A percentile compares a stretch with the other conserved stretches of the same genome.
Evolutionary conservation across 2,113 vertebrate genomes (phyloP).

Genomic region (Lates calcarifer): DNA sequence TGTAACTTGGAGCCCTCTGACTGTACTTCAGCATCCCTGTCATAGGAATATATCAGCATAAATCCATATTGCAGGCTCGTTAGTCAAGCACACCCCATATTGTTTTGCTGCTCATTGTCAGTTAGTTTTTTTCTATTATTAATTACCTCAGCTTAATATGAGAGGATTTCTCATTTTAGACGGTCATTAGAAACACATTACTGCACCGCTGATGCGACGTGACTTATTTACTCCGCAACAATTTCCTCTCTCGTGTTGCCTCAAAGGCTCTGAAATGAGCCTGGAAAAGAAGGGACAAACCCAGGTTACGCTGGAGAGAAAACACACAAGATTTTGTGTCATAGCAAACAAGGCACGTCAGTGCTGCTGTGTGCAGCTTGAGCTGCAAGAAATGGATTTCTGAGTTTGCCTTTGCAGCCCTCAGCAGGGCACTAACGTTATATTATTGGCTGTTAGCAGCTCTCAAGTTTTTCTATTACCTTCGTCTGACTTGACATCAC

Average conservation of each 20-base stretch:
- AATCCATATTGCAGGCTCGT: conserved; percentile 69
- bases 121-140: conserved; percentile 71
- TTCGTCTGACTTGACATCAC: conserved; percentile 60
- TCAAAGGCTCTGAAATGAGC: conserved; percentile 66
- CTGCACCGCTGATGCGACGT: conserved; percentile 70
- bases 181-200: conserved; percentile 82
- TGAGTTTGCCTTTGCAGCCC: conserved; percentile 62
- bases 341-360: conserved; percentile 42
- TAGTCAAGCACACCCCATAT: conserved; percentile 55
- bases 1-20: conserved; percentile 15
- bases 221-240: conserved; percentile 76
- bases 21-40: conserved; percentile 37
- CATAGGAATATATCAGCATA: conserved; percentile 66
- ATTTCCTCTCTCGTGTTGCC: conserved; percentile 61
- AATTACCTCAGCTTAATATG: conserved; percentile 75
- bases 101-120: conserved; percentile 60
- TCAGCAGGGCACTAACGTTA: conserved; percentile 59
- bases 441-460: conserved; percentile 65
- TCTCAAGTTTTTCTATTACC: conserved; percentile 65
- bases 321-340: conserved; percentile 34
- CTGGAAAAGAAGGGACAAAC: conserved; percentile 30
- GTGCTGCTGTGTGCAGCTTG: conserved; percentile 20
- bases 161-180: conserved; percentile 77
- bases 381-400: conserved; percentile 61
- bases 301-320: conserved; percentile 33